phyloP scores from a whole-genome alignment of 1,140 invertebrate species.

The Glossosoma conforme region DNA sequence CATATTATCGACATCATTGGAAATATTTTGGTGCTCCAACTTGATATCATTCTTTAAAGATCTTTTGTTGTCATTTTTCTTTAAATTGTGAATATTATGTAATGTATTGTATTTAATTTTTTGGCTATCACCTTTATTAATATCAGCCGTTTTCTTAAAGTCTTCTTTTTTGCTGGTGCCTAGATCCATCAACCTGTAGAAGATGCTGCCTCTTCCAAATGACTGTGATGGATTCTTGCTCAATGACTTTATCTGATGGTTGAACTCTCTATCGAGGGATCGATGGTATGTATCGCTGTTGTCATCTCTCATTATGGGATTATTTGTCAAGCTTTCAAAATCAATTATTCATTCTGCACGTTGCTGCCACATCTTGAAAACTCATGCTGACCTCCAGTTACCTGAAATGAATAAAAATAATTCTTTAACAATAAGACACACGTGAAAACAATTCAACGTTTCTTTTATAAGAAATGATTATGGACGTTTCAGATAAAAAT shows the following conservation, averaged over 20 bases:
- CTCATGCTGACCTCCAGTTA: too few species aligned
- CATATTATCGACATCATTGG: background rate
- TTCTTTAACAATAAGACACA: background rate
- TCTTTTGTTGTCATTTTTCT: background rate
- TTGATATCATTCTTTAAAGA: background rate
- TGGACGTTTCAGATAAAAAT: too few species aligned
- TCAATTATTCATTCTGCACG: background rate
- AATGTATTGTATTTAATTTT: conserved; percentile 4
- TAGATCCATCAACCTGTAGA: conserved; percentile 14
- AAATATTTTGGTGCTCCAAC: background rate
- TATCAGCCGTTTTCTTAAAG: background rate
- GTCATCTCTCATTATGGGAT: conserved; percentile 26
- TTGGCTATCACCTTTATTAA: conserved; percentile 1
- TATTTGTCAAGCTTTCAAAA: background rate
- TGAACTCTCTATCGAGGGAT: conserved; percentile 21
- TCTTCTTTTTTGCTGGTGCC: conserved; percentile 17
- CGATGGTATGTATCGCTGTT: conserved; percentile 18
- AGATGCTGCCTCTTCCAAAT: conserved; percentile 18
- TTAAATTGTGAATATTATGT: conserved; percentile 4
- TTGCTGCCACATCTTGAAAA: too few species aligned
- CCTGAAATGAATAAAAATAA: background rate
- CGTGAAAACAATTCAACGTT: too few species aligned
- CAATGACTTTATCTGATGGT: conserved; percentile 22
- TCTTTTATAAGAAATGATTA: too few species aligned
- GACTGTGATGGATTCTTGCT: conserved; percentile 20